Evolutionary conservation across 2,888 invertebrate species (phyloP), one percentile per base, ranked within the genome.

Genomic region (Dinocampus coccinellae): DNA sequence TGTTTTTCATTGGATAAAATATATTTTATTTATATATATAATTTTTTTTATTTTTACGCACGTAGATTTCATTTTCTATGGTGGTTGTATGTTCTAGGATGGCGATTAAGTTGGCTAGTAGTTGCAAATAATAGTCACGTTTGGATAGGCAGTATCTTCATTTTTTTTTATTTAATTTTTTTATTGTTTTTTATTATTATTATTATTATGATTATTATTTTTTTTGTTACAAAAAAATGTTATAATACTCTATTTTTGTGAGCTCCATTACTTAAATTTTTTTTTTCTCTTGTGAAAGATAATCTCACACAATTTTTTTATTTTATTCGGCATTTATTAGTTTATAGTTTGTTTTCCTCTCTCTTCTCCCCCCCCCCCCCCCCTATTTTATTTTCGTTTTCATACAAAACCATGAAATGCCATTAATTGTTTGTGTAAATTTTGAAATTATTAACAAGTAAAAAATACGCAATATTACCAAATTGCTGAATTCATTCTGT

Each of bases 41-140:
- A 39, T 65, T 52, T 16, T 13, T 22, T 47, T 34, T 10, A 39
- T 47, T 60, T 22, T 34, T 42, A 62, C 57, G 57, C 58, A 72
- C 34, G 69, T 70, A 68, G 60, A 53, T 70, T 66, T 73, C 63
- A 72, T 70, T 68, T 72, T 66, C 69, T 16, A 47, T 73, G 70
- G 61, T 69, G 69, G 72, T 82, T 82, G 70, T 82, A 75, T 81
- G 80, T 81, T 83, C 78, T 80, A 82, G 82, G 80, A 74, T 75
- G 77, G 78, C 78, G 79, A 78, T 81, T 79, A 74, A 75, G 66
- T 78, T 76, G 81, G 81, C 80, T 77, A 77, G 80, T 55, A 69
- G 53, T 62, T 20, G 65, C 13, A 39, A 69, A 63, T 75, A 71
- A 55, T 65, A 47, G 33, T 65, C 34, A 29, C 34, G 47, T 61